Percentiles rank a stretch among this genome's conserved stretches.
These are phyloP conservation scores for Tenthredo notha DNA, from an alignment of 2,888 invertebrate species.

Conservation along the genomic window DNA sequence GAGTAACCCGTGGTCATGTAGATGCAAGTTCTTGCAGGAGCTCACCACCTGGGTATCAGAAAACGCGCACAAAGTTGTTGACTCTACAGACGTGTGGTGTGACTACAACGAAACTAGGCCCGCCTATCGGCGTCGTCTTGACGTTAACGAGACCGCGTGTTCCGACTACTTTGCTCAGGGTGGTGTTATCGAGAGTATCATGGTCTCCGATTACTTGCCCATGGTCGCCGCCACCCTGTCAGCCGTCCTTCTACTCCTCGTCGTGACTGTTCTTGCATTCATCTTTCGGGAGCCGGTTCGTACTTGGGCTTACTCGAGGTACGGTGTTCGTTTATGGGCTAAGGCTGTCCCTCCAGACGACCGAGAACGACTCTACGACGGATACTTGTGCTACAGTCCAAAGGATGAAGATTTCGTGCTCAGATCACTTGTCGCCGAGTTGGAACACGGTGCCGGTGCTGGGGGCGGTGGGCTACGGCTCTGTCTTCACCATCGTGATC, in stretches of 20 bases:
- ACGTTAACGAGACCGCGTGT: constrained; percentile 92
- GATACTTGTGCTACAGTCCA: constrained; percentile 95
- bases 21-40: constrained; percentile 93
- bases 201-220: constrained; percentile 91
- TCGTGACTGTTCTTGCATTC: constrained; percentile 89
- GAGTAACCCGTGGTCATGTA: constrained; percentile 94
- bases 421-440: constrained; percentile 90
- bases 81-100: constrained; percentile 90
- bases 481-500: constrained; percentile 93
- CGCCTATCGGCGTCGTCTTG: constrained; percentile 88
- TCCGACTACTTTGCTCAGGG: constrained; percentile 92
- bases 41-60: constrained; percentile 91
- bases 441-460: constrained; percentile 86
- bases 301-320: constrained; percentile 93
- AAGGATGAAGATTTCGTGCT: constrained; percentile 95
- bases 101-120: constrained; percentile 88
- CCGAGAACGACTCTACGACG: constrained; percentile 93
- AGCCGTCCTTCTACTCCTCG: constrained; percentile 87
- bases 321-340: constrained; percentile 90
- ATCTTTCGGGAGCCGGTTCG: constrained; percentile 92
- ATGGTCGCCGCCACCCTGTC: constrained; percentile 90
- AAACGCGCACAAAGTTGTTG: constrained; percentile 89
- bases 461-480: constrained; percentile 84
- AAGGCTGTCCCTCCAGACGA: constrained; percentile 87
- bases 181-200: constrained; percentile 90